Evolutionary conservation across 2,888 invertebrate species (phyloP).

Genomic region (Actias luna): DNA sequence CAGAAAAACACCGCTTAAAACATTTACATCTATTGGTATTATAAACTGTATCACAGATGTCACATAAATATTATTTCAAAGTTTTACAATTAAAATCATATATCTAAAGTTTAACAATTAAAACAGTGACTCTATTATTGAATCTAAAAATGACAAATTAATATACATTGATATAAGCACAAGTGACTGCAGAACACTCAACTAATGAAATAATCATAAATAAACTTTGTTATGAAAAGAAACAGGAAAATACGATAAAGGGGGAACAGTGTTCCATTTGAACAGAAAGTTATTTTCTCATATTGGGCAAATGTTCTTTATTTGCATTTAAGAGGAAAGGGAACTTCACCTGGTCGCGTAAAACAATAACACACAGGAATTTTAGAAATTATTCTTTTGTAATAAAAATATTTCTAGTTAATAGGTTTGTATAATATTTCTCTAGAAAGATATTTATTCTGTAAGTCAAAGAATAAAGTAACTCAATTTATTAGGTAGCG

Average conservation of each 20-base stretch:
- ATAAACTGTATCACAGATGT: too few species aligned
- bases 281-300: slow-evolving; percentile 53
- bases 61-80: too few species aligned
- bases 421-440: background rate
- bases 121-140: background rate
- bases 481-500: too few species aligned
- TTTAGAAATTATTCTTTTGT: slow-evolving; percentile 33
- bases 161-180: background rate
- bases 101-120: too few species aligned
- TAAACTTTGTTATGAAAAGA: slow-evolving; percentile 46
- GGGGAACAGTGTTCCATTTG: slow-evolving; percentile 49
- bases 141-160: background rate
- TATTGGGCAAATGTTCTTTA: slow-evolving; percentile 54
- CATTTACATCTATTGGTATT: too few species aligned
- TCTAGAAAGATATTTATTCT: too few species aligned
- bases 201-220: slow-evolving; percentile 48
- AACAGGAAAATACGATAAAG: slow-evolving; percentile 53
- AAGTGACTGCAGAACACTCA: slow-evolving; percentile 25
- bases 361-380: slow-evolving; percentile 32
- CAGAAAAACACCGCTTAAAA: too few species aligned
- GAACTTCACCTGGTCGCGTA: slow-evolving; percentile 44
- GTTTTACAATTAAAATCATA: too few species aligned
- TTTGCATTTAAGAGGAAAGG: slow-evolving; percentile 48
- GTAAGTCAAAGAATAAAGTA: too few species aligned
- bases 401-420: slow-evolving; percentile 3